Conservation (phyloP, 2,797 vertebrate species). For the Neosilurus hyrtlii region DNA sequence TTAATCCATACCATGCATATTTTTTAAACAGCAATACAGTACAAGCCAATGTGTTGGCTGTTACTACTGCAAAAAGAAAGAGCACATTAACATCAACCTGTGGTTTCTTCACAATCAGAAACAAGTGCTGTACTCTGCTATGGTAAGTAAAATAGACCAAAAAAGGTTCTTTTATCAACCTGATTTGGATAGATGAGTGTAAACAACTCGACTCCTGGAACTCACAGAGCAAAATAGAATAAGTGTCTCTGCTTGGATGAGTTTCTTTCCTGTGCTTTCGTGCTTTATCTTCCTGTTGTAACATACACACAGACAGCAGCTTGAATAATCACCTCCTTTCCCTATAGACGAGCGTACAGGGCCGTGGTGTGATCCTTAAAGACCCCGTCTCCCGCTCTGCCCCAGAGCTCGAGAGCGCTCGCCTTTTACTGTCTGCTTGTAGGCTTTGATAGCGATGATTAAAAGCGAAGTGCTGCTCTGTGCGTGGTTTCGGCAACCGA, state of each 20-base stretch:
- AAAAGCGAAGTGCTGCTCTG: constrained; percentile 66
- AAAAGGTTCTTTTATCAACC: background rate
- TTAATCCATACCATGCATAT: background rate
- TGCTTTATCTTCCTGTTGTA: constrained; percentile 37
- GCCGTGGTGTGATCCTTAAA: constrained; percentile 63
- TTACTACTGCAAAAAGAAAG: background rate
- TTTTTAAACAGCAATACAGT: background rate
- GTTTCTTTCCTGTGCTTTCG: constrained; percentile 18
- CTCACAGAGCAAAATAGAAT: constrained; percentile 31
- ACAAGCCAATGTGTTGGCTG: background rate
- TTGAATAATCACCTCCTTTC: constrained; percentile 70
- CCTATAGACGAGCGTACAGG: constrained; percentile 52
- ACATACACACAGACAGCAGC: constrained; percentile 65
- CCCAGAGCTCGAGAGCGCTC: constrained; percentile 61
- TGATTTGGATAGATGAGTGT: constrained; percentile 2
- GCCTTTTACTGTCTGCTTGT: constrained; percentile 65
- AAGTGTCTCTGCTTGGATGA: constrained; percentile 29
- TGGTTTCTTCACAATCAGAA: background rate
- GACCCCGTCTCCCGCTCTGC: constrained; percentile 56
- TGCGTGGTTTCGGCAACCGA: constrained; percentile 63
- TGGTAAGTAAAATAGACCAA: background rate
- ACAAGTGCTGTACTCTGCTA: background rate
- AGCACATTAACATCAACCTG: background rate
- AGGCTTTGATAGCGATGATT: constrained; percentile 76
- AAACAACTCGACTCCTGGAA: constrained; percentile 37